Conservation (phyloP, 2,888 invertebrate species). For the Drosophila flavopinicola region DNA sequence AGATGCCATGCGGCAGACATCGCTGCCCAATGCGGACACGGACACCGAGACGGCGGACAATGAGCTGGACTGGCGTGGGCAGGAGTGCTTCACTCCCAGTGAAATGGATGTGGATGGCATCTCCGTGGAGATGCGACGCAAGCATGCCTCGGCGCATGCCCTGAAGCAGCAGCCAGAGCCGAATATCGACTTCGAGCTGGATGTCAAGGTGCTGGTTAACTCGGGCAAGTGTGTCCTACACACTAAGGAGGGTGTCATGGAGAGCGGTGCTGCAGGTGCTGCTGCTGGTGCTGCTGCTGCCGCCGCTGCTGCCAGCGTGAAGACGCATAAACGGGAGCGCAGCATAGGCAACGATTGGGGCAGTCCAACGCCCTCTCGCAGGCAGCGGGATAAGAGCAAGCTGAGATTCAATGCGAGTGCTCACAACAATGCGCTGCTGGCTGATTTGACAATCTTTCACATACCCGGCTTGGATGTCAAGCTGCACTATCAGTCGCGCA, state of each 20-base stretch:
- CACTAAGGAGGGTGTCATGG: conserved; percentile 91
- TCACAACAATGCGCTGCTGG: conserved; percentile 85
- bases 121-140: conserved; percentile 87
- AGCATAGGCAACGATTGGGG: conserved; percentile 85
- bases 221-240: conserved; percentile 98
- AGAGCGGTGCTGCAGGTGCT: conserved; percentile 84
- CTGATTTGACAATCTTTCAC: conserved; percentile 94
- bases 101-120: conserved; percentile 88
- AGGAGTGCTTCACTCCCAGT: conserved; percentile 80
- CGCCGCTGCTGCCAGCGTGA: conserved; percentile 63
- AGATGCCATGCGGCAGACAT: conserved; percentile 87
- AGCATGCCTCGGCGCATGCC: conserved; percentile 83
- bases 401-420: conserved; percentile 82
- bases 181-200: conserved; percentile 97
- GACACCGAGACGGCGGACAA: conserved; percentile 88
- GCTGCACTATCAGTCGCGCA: conserved; percentile 93
- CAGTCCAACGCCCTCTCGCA: conserved; percentile 85
- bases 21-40: conserved; percentile 90
- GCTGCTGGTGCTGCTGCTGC: conserved; percentile 44
- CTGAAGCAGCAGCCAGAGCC: conserved; percentile 88
- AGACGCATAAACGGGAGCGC: conserved; percentile 83
- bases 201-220: conserved; percentile 97
- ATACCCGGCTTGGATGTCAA: conserved; percentile 96
- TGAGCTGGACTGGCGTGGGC: conserved; percentile 80
- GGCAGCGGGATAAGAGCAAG: conserved; percentile 84